Evolutionary conservation across 2,113 vertebrate species (phyloP).

Genomic region (Cichladusa arquata): DNA sequence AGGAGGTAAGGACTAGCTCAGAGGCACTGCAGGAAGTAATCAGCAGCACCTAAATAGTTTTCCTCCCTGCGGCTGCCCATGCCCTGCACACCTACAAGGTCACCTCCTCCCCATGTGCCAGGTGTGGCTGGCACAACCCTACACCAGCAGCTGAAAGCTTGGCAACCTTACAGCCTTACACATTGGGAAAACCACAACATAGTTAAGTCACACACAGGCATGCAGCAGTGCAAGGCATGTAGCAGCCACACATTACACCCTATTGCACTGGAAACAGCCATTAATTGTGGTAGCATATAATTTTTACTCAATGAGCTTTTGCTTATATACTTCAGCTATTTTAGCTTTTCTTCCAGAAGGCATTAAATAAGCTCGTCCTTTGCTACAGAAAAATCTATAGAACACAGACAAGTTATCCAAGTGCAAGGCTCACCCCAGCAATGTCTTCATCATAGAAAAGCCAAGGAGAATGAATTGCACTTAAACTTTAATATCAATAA

Average conservation of each 20-base stretch:
- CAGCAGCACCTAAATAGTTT: not conserved
- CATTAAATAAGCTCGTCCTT: not conserved
- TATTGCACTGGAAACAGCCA: not conserved
- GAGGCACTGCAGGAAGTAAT: not conserved
- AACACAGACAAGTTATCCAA: not conserved
- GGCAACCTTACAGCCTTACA: not conserved
- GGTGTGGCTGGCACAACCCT: not conserved
- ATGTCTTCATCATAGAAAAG: not conserved
- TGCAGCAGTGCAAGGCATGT: not conserved
- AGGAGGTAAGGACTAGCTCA: not conserved
- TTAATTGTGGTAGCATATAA: not conserved
- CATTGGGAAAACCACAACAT: not conserved
- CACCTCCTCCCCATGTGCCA: not conserved
- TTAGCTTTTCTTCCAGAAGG: not conserved
- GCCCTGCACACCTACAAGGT: not conserved
- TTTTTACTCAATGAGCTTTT: not conserved
- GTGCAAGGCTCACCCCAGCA: not conserved
- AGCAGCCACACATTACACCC: not conserved
- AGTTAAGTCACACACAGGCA: not conserved
- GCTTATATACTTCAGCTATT: not conserved
- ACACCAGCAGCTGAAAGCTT: not conserved
- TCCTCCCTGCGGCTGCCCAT: accelerated
- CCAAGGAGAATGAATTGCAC: not conserved
- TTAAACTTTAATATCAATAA: not conserved
- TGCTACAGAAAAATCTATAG: not conserved